Conservation (phyloP, 92 coral and sea anemone species). For the Chrysogorgia sp. region DNA sequence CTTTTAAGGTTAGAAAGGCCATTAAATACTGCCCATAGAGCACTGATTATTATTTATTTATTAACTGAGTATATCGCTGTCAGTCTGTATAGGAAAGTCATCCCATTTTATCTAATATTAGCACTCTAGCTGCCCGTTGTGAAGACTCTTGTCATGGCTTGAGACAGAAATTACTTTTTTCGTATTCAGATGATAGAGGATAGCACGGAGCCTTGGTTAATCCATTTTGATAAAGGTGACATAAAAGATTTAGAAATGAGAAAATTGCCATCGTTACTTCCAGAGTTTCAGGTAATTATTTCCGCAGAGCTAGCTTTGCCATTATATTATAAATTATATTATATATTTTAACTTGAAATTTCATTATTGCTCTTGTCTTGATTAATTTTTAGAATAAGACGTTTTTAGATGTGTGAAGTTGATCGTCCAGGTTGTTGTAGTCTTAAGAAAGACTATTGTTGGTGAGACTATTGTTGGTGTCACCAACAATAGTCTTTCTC, state of each 20-base stretch:
- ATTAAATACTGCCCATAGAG: not conserved
- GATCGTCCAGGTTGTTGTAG: too few species aligned
- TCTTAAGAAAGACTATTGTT: too few species aligned
- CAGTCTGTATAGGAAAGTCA: too few species aligned
- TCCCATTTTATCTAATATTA: too few species aligned
- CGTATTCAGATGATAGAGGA: constrained; percentile 40
- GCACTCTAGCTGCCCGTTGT: not conserved
- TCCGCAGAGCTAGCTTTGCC: not conserved
- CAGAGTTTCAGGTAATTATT: constrained; percentile 75
- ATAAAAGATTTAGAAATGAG: constrained; percentile 77
- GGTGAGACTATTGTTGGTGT: too few species aligned
- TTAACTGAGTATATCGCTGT: not conserved
- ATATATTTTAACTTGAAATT: too few species aligned
- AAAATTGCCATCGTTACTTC: constrained; percentile 83
- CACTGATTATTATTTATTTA: not conserved
- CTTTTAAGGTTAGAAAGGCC: constrained; percentile 61
- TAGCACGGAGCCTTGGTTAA: constrained; percentile 73
- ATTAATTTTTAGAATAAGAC: too few species aligned
- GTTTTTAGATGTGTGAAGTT: too few species aligned
- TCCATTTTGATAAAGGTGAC: constrained; percentile 84
- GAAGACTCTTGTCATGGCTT: too few species aligned
- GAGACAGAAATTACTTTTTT: not conserved
- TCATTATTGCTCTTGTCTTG: too few species aligned
- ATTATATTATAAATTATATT: not conserved
- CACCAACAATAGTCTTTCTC: too few species aligned